These are phyloP conservation scores for Limnephilus marmoratus DNA, from an alignment of 2,888 invertebrate genomes.

Conservation along the genomic window DNA sequence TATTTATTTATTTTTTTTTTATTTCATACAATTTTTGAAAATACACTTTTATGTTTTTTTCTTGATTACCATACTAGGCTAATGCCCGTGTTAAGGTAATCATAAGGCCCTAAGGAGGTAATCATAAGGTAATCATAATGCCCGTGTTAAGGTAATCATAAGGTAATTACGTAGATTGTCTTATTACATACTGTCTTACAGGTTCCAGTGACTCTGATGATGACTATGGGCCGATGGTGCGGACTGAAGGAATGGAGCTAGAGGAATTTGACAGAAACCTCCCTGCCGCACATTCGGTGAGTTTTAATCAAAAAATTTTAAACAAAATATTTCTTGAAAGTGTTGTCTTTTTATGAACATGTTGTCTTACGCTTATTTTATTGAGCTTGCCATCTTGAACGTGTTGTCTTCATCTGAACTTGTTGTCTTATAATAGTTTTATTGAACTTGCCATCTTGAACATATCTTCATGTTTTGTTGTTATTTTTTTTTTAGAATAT, in stretches of 20 bases:
- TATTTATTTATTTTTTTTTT: too few relatives aligned
- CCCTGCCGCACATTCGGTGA: constrained; percentile 54
- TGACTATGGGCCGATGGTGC: background rate
- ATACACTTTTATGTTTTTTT: too few relatives aligned
- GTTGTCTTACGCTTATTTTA: background rate
- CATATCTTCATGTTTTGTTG: background rate
- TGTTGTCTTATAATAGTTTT: background rate
- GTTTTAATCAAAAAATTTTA: background rate
- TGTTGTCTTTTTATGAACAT: background rate
- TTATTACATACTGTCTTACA: background rate
- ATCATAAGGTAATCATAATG: too few relatives aligned
- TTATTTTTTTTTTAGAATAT: too few relatives aligned
- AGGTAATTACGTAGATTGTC: background rate
- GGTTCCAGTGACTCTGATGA: background rate
- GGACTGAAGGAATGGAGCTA: background rate
- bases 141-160: too few relatives aligned
- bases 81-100: too few relatives aligned
- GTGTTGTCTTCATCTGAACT: background rate
- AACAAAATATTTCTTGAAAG: background rate
- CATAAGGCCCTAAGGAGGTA: too few relatives aligned
- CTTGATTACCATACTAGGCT: too few relatives aligned
- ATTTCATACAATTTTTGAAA: too few relatives aligned
- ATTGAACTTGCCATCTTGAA: too few relatives aligned
- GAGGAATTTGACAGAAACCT: constrained; percentile 58
- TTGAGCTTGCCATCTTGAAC: background rate